phyloP scores from a whole-genome alignment of 2,113 vertebrate genomes.

The Thinocorus orbignyianus region DNA sequence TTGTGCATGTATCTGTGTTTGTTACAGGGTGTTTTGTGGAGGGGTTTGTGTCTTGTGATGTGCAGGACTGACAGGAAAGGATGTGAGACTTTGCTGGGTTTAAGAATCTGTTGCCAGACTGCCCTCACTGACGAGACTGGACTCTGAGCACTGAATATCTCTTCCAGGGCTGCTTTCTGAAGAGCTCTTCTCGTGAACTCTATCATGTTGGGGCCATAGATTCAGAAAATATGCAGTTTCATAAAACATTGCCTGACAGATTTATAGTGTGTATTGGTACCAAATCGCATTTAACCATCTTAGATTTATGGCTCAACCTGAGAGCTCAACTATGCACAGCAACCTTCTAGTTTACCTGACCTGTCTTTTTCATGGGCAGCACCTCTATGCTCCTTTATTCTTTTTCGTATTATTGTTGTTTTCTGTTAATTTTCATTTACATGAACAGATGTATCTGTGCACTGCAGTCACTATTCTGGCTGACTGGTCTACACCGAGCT shows the following conservation, averaged over 20 bases:
- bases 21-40: background rate
- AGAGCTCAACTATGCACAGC: background rate
- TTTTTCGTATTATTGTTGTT: background rate
- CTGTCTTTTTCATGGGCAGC: background rate
- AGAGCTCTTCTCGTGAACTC: background rate
- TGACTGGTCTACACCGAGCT: background rate
- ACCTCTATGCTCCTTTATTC: background rate
- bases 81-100: background rate
- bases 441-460: background rate
- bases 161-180: background rate
- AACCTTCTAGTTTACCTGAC: background rate
- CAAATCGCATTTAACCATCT: background rate
- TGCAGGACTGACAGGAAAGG: background rate
- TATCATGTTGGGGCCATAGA: background rate
- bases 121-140: fast-evolving
- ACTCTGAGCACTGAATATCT: fast-evolving
- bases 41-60: slow-evolving; percentile 1
- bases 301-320: background rate
- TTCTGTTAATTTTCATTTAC: background rate
- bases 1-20: background rate
- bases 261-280: background rate
- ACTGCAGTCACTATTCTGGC: background rate
- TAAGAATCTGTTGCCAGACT: background rate
- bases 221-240: background rate
- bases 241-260: background rate